Conservation (phyloP, 2,113 vertebrate species). For the Eurypyga helias region DNA sequence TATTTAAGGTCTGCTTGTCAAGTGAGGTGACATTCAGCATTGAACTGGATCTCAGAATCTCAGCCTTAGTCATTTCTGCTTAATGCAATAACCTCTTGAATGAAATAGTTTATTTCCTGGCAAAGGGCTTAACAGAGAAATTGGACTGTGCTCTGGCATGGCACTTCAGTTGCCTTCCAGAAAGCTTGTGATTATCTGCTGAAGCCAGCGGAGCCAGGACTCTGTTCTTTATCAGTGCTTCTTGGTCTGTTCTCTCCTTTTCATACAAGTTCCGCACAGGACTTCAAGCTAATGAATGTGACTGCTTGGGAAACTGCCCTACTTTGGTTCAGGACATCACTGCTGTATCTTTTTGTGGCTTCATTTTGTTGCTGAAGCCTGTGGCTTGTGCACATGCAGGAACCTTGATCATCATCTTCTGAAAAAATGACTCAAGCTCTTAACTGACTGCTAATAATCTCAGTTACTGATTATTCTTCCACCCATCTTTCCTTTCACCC, state of each 20-base stretch:
- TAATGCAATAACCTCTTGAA: constrained; percentile 62
- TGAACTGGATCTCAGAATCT: constrained; percentile 25
- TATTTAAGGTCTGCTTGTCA: constrained; percentile 32
- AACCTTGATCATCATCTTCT: not conserved
- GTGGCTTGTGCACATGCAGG: not conserved
- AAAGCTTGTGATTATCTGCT: constrained; percentile 55
- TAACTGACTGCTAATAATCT: not conserved
- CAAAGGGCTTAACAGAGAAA: constrained; percentile 55
- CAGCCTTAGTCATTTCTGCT: constrained; percentile 41
- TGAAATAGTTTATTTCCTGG: constrained; percentile 67
- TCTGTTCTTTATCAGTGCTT: constrained; percentile 54
- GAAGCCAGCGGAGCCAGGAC: constrained; percentile 26
- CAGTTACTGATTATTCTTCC: not conserved
- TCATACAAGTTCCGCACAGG: not conserved
- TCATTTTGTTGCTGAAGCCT: not conserved
- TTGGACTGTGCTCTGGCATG: constrained; percentile 50
- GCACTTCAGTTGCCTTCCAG: constrained; percentile 56
- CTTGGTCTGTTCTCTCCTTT: constrained; percentile 15
- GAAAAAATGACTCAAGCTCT: not conserved
- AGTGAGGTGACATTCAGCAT: constrained; percentile 37
- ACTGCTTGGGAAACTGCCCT: not conserved
- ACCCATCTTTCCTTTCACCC: not conserved
- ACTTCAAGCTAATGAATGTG: not conserved
- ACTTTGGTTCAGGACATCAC: not conserved
- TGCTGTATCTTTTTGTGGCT: not conserved